A percentile compares a stretch with the other conserved stretches of the same genome.
These are phyloP conservation scores for Chaetura pelagica DNA, from an alignment of 2,113 vertebrate genomes.

Conservation along the genomic window DNA sequence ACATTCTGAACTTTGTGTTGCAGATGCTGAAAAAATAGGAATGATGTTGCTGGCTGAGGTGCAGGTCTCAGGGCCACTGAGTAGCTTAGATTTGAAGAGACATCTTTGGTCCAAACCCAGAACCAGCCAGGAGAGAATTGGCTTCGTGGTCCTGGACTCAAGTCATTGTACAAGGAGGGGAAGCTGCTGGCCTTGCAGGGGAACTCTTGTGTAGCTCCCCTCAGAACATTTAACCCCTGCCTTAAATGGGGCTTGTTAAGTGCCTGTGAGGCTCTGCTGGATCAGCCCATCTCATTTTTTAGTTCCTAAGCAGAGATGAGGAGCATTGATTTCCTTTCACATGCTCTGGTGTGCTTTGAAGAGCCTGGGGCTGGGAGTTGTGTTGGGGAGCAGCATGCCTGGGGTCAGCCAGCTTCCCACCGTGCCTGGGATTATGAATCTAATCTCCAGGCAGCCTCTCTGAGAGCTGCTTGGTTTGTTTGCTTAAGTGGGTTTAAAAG, in stretches of 20 bases:
- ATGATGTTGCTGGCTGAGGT: not conserved
- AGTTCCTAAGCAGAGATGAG: not conserved
- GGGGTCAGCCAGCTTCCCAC: not conserved
- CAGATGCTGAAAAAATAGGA: not conserved
- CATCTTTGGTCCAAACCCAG: not conserved
- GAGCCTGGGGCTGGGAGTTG: not conserved
- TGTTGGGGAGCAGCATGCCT: not conserved
- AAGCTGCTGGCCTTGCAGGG: rapidly evolving
- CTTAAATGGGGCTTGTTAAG: not conserved
- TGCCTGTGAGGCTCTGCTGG: not conserved
- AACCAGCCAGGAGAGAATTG: not conserved
- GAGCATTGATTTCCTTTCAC: not conserved
- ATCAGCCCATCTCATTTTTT: not conserved
- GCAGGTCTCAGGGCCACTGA: not conserved
- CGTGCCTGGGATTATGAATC: not conserved
- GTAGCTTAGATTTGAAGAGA: not conserved
- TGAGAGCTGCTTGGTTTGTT: not conserved
- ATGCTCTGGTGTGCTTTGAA: not conserved
- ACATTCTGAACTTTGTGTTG: not conserved
- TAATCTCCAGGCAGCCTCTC: constrained; percentile 2
- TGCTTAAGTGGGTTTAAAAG: constrained; percentile 18
- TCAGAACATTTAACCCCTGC: not conserved
- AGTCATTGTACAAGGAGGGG: not conserved
- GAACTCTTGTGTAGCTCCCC: not conserved
- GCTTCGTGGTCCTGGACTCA: rapidly evolving